Base-by-base conservation (phyloP, 2,888 invertebrate species). In the Vandiemenella viatica region DNA sequence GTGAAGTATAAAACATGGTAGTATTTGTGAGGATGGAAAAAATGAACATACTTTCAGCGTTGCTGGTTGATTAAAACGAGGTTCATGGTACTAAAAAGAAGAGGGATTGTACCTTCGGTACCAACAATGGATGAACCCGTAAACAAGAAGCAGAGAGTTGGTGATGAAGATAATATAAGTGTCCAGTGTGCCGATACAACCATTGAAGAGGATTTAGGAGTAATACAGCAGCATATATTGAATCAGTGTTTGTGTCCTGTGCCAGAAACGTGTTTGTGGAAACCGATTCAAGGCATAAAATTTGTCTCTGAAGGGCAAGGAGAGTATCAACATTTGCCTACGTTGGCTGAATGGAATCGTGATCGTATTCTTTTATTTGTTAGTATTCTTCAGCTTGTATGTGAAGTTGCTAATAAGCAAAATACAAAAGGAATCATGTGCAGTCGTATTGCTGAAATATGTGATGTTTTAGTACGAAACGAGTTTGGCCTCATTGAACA, bases 401-500 rank as follows among this genome's bases (percentile, higher is more conserved):
- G 87, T 61, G 87, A 88, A 63, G 77, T 88, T 45, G 87, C 88
- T 61, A 71, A 87, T 46, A 86, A 86, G 63, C 89, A 90, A 64
- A 87, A 86, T 58, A 76, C 78, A 45, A 80, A 81, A 54, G 88
- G 88, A 13, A 77, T 79, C 26, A 85, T 89, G 65, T 90, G 90
- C 66, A 78, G 83, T 37, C 76, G 80, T 58, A 77, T 90, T 43
- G 81, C 82, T 67, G 80, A 81, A 57, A 79, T 86, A 17, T 86
- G 87, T 65, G 83, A 86, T 61, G 79, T 82, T 48, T 72, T 88
- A 45, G 79, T 85, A 55, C 74, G 81, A 48, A 86, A 87, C 64
- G 83, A 85, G 63, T 82, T 84, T 62, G 84, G 85, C 59, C 77
- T 89, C 62, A 81, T 89, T 53, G 85, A 86, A 58, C 85, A 88